Conservation (phyloP, 2,888 invertebrate species). For the Luperina testacea region DNA sequence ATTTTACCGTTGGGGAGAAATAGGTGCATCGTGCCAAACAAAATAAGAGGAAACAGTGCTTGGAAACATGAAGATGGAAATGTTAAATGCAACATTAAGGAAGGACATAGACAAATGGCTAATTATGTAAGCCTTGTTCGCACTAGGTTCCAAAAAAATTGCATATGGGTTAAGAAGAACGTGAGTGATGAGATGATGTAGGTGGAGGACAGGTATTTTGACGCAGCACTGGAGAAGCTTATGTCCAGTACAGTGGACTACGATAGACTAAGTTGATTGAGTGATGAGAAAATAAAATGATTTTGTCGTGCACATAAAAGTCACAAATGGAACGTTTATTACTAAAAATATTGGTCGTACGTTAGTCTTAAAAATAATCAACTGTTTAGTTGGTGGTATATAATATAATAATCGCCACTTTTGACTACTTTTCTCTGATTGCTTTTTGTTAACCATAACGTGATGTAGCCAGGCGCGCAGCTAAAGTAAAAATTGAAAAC, state of each 20-base stretch:
- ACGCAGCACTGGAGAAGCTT: no score
- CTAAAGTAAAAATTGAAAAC: neutral
- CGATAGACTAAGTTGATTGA: no score
- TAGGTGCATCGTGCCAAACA: slow-evolving; percentile 22
- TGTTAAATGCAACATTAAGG: neutral
- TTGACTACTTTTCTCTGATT: neutral
- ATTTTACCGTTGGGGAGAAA: slow-evolving; percentile 25
- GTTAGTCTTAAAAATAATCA: neutral
- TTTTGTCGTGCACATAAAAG: neutral
- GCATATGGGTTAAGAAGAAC: neutral
- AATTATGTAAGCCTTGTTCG: neutral
- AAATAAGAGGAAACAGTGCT: neutral
- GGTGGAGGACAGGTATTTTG: no score
- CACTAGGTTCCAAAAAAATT: neutral
- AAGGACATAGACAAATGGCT: neutral
- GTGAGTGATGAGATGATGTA: no score
- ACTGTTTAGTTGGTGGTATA: neutral
- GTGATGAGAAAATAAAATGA: neutral
- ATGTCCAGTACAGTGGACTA: no score
- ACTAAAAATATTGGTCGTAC: neutral
- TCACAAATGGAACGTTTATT: no score
- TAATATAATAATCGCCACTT: no score
- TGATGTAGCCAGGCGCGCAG: neutral
- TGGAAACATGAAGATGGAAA: neutral
- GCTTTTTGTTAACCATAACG: neutral